phyloP scores from a whole-genome alignment of 2,113 vertebrate genomes.

The Notarius lentiginosus region DNA sequence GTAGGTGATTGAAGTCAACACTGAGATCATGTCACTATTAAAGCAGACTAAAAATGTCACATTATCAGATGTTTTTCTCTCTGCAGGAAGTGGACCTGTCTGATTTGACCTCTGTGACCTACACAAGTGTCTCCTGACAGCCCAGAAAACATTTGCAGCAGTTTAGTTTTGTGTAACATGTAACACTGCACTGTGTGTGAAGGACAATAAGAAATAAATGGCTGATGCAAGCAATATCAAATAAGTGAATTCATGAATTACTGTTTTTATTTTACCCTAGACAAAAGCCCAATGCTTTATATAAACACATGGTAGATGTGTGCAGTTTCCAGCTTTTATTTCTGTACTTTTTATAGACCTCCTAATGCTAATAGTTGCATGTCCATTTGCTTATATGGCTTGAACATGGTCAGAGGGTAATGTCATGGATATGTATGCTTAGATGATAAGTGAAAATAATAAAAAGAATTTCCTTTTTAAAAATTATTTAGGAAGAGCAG shows the following conservation, averaged over 20 bases:
- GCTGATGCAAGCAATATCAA: background rate
- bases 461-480: too few relatives aligned
- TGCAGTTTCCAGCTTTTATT: background rate
- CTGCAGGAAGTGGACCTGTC: too few relatives aligned
- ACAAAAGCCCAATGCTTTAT: background rate
- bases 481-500: too few relatives aligned
- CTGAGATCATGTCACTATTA: background rate
- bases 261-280: background rate
- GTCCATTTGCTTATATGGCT: background rate
- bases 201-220: background rate
- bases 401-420: background rate
- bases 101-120: too few relatives aligned
- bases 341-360: background rate
- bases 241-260: background rate
- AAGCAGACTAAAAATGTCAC: background rate
- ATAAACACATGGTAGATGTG: background rate
- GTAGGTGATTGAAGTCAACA: background rate
- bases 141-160: background rate
- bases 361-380: background rate
- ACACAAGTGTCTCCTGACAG: too few relatives aligned
- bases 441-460: background rate
- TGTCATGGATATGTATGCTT: background rate
- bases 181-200: background rate
- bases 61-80: background rate
- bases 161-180: background rate